A percentile compares a stretch with the other conserved stretches of the same genome.
phyloP scores from a whole-genome alignment of 2,888 invertebrate species.

The Ormyrus nitidulus region DNA sequence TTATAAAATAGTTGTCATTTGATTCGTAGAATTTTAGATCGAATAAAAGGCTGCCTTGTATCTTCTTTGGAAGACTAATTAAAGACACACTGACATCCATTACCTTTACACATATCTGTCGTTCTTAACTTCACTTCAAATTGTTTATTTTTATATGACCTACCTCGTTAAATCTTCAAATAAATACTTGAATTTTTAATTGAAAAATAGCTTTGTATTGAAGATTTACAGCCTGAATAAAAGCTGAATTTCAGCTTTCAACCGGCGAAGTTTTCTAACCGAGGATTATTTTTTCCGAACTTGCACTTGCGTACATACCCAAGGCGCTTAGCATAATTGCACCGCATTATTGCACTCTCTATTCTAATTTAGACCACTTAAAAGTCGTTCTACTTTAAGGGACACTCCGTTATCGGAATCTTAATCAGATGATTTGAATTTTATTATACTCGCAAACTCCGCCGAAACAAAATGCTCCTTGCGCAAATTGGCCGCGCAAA shows the following conservation, averaged over 20 bases:
- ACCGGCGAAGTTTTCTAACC: background rate
- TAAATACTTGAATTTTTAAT: too few relatives aligned
- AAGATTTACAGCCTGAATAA: background rate
- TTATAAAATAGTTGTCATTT: too few relatives aligned
- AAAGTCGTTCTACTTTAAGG: conserved; percentile 11
- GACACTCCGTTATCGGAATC: conserved; percentile 3
- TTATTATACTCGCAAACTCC: conserved; percentile 17
- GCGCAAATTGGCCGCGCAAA: background rate
- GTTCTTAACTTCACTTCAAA: too few relatives aligned
- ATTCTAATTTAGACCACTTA: conserved; percentile 15
- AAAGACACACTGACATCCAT: too few relatives aligned
- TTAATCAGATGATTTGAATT: conserved; percentile 21
- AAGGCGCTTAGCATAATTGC: conserved; percentile 27
- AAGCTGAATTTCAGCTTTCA: conserved; percentile 14
- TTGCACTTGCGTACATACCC: background rate
- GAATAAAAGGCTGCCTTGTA: too few relatives aligned
- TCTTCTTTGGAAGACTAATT: too few relatives aligned
- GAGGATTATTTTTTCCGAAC: background rate
- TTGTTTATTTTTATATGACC: too few relatives aligned
- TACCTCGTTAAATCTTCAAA: too few relatives aligned
- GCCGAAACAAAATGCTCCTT: conserved; percentile 1
- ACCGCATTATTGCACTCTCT: conserved; percentile 15
- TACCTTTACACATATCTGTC: too few relatives aligned
- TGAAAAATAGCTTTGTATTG: too few relatives aligned
- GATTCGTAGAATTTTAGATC: too few relatives aligned